These are phyloP conservation scores for Bombus huntii DNA, from an alignment of 1,140 invertebrate genomes.

Conservation along the genomic window DNA sequence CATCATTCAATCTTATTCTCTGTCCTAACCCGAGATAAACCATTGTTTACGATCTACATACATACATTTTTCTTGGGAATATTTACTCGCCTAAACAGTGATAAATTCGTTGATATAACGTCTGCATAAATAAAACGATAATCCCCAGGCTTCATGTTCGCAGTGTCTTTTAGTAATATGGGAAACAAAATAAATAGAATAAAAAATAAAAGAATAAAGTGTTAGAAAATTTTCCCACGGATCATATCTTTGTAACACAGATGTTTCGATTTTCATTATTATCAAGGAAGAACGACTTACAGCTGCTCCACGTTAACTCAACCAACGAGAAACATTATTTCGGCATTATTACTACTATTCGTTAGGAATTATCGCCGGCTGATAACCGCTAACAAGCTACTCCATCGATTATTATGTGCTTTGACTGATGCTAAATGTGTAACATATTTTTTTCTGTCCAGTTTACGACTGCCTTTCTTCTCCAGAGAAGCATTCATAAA, in stretches of 20 bases:
- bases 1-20: constrained; percentile 36
- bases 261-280: background rate
- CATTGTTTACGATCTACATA: background rate
- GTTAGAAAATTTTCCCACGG: background rate
- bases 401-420: constrained; percentile 25
- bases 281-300: constrained; percentile 20
- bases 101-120: background rate
- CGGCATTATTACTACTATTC: constrained; percentile 40
- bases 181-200: background rate
- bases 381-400: constrained; percentile 59
- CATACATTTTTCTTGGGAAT: background rate
- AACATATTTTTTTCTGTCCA: constrained; percentile 21
- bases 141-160: background rate
- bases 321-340: constrained; percentile 24
- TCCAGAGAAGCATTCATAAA: background rate
- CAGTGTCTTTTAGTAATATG: background rate
- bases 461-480: background rate
- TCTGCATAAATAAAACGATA: background rate
- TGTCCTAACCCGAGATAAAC: constrained; percentile 10
- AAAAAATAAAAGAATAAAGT: background rate
- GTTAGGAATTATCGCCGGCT: constrained; percentile 55
- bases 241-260: background rate
- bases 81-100: background rate
- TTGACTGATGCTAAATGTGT: constrained; percentile 14
- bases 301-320: constrained; percentile 51